Conservation (phyloP, 2,888 invertebrate species). For the Achlya flavicornis region DNA sequence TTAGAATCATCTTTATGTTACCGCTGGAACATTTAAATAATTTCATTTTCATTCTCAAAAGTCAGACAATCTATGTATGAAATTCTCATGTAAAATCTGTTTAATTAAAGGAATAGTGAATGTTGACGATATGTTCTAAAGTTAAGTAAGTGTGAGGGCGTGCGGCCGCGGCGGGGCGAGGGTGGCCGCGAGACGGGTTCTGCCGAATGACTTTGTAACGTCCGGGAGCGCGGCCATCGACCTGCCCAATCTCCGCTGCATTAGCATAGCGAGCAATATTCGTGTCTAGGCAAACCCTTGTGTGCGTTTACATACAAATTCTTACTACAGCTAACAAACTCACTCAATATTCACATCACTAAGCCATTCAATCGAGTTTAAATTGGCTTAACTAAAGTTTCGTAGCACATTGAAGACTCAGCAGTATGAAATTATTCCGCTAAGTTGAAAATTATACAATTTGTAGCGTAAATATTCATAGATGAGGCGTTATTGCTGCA, state of each 20-base stretch:
- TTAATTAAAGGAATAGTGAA: neutral
- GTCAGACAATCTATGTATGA: too few relatives aligned
- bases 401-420: neutral
- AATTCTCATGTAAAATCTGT: too few relatives aligned
- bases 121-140: constrained; percentile 10
- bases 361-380: neutral
- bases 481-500: too few relatives aligned
- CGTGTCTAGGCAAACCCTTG: constrained; percentile 67
- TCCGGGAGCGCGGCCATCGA: constrained; percentile 83
- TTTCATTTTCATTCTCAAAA: too few relatives aligned
- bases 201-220: constrained; percentile 79
- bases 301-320: constrained; percentile 50
- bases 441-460: too few relatives aligned
- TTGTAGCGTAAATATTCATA: too few relatives aligned
- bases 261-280: constrained; percentile 84
- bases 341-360: constrained; percentile 20
- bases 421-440: neutral
- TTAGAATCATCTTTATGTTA: too few relatives aligned
- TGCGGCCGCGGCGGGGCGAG: constrained; percentile 49
- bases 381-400: neutral
- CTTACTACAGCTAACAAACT: constrained; percentile 28
- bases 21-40: too few relatives aligned
- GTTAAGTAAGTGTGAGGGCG: constrained; percentile 55
- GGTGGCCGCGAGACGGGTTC: constrained; percentile 72
- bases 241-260: constrained; percentile 84